Percentiles rank a stretch among this genome's conserved stretches.
phyloP scores from a whole-genome alignment of 2,797 vertebrate genomes.

The Xiphophorus birchmanni region DNA sequence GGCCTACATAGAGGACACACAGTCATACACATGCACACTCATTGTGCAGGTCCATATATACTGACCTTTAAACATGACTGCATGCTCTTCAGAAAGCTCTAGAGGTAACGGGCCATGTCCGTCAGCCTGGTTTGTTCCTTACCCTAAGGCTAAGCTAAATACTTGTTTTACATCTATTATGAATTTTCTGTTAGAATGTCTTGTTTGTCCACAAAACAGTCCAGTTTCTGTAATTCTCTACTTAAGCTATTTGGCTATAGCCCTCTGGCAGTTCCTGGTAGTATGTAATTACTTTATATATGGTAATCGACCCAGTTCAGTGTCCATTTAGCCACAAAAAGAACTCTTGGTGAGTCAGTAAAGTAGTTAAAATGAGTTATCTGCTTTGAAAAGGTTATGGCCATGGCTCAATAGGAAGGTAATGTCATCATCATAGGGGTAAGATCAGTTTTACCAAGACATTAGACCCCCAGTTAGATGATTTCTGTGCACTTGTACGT shows the following conservation, averaged over 20 bases:
- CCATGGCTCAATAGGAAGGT: background rate
- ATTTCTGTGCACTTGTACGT: background rate
- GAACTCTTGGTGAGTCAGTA: background rate
- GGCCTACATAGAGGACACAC: background rate
- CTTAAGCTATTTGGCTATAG: background rate
- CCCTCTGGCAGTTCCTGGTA: background rate
- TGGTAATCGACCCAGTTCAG: background rate
- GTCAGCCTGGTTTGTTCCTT: background rate
- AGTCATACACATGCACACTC: background rate
- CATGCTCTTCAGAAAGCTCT: background rate
- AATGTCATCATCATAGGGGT: background rate
- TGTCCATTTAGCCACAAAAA: background rate
- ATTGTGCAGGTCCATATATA: background rate
- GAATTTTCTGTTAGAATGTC: background rate
- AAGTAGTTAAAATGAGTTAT: background rate
- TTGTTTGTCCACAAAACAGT: background rate
- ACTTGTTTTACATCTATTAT: background rate
- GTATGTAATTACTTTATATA: background rate
- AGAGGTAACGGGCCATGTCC: background rate
- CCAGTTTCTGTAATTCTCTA: background rate
- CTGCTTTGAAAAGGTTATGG: background rate
- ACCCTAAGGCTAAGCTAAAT: background rate
- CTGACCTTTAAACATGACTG: background rate
- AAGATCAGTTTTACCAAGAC: background rate
- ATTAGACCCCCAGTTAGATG: background rate